Base-by-base conservation (phyloP, 2,888 invertebrate genomes). In the Scaptomyza tumidula region DNA sequence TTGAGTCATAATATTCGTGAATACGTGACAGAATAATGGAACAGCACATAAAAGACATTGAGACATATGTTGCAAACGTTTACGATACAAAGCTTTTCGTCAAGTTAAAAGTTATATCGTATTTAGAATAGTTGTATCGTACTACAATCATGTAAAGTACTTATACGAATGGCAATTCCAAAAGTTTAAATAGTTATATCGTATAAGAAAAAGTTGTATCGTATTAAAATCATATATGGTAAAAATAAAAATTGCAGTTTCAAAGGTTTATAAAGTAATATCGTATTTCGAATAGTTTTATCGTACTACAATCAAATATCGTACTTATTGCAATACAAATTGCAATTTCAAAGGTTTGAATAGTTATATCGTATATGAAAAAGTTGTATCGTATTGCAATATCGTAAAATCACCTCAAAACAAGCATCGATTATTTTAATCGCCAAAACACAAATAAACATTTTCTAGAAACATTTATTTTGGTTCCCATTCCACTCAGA, bases 1-100 rank as follows among this genome's bases (percentile, higher is more conserved):
- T 70, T 79, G 76, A 82, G 62, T 76, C 68, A 69, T 55, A 45
- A 62, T n/a, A n/a, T n/a, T 52, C 81, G 59, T 73, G 68, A 78
- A 82, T 81, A 87, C 82, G 82, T 82, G 82, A 82, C 88, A 85
- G 88, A 78, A 87, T 87, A 82, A 85, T 85, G 88, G 70, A 78
- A 75, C 52, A 75, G 49, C 3, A 45, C 54, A 79, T 70, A 78
- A 80, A 78, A 82, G 55, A 59, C 45, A 46, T n/a, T n/a, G n/a
- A n/a, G n/a, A 49, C 61, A 71, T 66, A 50, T 50, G 16, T 29
- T 44, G 31, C 49, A 49, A 69, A 50, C 50, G n/a, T 24, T 3
- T 24, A 44, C 43, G 24, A 49, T 31, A 58, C 56, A 50, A 59
- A 53, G 19, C 33, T 59, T 60, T 37, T 6, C 35, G 44, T 29